Base-by-base conservation (phyloP, 2,113 vertebrate species). In the Entelurus aequoreus region DNA sequence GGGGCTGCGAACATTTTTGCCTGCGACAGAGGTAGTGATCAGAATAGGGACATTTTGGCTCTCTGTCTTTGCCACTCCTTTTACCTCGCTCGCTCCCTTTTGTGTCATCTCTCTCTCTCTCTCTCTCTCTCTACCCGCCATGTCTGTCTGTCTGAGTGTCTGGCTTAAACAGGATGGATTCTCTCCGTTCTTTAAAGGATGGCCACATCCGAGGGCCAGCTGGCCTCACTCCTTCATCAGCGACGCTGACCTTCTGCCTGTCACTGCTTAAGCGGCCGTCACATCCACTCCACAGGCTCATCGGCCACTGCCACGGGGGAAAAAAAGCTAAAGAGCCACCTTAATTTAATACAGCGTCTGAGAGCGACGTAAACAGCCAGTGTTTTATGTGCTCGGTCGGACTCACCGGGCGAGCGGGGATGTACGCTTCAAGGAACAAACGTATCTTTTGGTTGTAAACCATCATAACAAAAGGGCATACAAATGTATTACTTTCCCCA, bases 221-320 rank as follows among this genome's bases (percentile, higher is more conserved):
- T 85, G 85, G 82, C 76, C 83, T 81, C 81, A 70, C 77, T 88
- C 82, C 78, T 88, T 85, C 84, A 82, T 87, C 86, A 85, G 73
- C 73, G 68, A 81, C 84, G 75, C 85, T 87, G 82, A 87, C 85
- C 86, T 88, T 86, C 84, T 86, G 84, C 86, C 81, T 85, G 87
- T 87, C 85, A 83, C 83, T 71, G 84, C 82, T 87, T 83, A 87
- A 84, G 82, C 76, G 74, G 74, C 86, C 83, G 84, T 86, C 83
- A 88, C 85, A 88, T 88, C 82, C 83, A 88, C 82, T 89, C 80
- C 83, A 64, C 72, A 36, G 77, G 72, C 83, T 82, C 84, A 88
- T 87, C 74, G 80, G 84, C 79, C 77, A 88, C 78, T 85, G 84
- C 84, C 85, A 85, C 68, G 28, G 71, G 72, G 71, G 35, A 65